Evolutionary conservation across 2,113 vertebrate genomes (phyloP).

Genomic region (Pedetes capensis): DNA sequence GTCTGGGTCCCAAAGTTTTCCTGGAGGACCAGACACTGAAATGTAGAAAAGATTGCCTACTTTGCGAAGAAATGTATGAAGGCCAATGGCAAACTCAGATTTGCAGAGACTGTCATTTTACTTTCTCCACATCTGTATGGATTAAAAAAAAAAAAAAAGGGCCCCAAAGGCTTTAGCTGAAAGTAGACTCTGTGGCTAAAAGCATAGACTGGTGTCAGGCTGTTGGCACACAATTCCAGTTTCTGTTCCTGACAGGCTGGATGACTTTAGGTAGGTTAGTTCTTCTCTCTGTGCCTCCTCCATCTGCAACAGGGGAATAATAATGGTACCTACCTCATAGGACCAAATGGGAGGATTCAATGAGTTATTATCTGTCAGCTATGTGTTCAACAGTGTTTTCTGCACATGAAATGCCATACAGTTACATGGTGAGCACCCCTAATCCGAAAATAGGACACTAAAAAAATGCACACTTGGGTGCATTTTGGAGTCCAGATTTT

Average conservation of each 20-base stretch:
- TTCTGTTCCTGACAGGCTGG: not conserved
- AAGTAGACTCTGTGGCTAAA: not conserved
- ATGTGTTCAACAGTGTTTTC: not conserved
- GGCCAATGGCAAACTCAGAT: not conserved
- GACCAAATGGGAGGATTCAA: not conserved
- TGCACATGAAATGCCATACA: not conserved
- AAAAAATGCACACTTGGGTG: not conserved
- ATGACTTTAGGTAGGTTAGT: not conserved
- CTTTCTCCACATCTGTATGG: not conserved
- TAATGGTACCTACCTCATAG: not conserved
- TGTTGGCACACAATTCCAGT: not conserved
- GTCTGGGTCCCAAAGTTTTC: not conserved
- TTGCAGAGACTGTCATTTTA: not conserved
- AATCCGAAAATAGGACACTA: not conserved
- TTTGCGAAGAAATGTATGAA: not conserved
- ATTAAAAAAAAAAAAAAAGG: not conserved
- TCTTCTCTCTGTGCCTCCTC: not conserved
- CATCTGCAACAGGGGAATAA: not conserved
- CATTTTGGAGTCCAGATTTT: not conserved
- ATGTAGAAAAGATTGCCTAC: not conserved
- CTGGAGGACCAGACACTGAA: not conserved
- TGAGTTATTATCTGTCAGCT: not conserved
- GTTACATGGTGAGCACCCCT: not conserved
- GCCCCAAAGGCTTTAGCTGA: not conserved
- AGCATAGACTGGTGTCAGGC: no score